Evolutionary conservation across 2,888 invertebrate genomes (phyloP).

Genomic region (Psylliodes chrysocephalus): DNA sequence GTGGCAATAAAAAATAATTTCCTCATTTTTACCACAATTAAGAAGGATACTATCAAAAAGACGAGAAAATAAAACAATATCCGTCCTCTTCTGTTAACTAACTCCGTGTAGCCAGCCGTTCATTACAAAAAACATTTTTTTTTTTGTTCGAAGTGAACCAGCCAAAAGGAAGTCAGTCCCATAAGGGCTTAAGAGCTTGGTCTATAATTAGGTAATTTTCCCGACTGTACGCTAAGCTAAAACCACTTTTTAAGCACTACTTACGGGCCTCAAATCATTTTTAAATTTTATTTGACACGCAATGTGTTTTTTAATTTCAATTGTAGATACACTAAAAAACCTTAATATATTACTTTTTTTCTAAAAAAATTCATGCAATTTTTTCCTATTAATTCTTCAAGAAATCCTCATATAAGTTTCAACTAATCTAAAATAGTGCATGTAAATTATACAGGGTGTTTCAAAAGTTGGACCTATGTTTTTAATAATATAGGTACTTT

Average conservation of each 20-base stretch:
- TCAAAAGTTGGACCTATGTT: too few relatives aligned
- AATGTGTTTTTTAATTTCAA: slow-evolving; percentile 30
- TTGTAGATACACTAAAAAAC: too few relatives aligned
- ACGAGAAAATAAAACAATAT: slow-evolving; percentile 22
- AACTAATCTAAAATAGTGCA: too few relatives aligned
- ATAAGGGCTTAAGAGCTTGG: slow-evolving; percentile 10
- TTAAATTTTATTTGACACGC: slow-evolving; percentile 43
- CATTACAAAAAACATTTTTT: slow-evolving; percentile 28
- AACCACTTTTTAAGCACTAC: too few relatives aligned
- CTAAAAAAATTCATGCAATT: too few relatives aligned
- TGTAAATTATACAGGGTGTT: too few relatives aligned
- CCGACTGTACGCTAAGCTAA: slow-evolving; percentile 23
- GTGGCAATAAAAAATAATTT: neutral
- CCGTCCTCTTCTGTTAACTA: slow-evolving; percentile 22
- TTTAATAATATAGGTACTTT: too few relatives aligned
- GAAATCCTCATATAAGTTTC: too few relatives aligned
- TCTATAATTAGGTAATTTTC: slow-evolving; percentile 40
- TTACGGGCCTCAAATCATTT: slow-evolving; percentile 39
- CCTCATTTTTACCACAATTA: neutral
- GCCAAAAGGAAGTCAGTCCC: slow-evolving; percentile 36
- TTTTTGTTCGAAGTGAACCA: too few relatives aligned
- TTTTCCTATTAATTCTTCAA: too few relatives aligned
- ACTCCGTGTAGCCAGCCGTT: slow-evolving; percentile 12
- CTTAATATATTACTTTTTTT: too few relatives aligned
- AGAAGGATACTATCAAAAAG: slow-evolving; percentile 1